Evolutionary conservation across 2,888 invertebrate genomes (phyloP).

Genomic region (Eilema caniola): DNA sequence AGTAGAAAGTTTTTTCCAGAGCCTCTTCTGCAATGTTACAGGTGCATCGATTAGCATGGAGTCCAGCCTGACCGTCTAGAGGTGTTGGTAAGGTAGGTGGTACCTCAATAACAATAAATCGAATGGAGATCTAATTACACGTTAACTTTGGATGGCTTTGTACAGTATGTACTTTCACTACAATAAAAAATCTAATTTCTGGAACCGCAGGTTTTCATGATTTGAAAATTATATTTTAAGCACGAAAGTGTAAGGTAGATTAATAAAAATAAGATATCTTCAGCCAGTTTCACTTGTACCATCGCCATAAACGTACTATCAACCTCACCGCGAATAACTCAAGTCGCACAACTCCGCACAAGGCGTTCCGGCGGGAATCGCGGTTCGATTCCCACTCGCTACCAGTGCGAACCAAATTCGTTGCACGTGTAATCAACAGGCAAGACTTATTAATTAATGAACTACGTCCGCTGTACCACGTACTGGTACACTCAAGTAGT

Average conservation of each 20-base stretch:
- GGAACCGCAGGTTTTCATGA: too few relatives aligned
- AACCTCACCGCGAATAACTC: conserved; percentile 43
- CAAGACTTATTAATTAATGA: conserved; percentile 25
- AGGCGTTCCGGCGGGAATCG: conserved; percentile 46
- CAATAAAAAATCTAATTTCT: too few relatives aligned
- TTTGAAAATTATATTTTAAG: too few relatives aligned
- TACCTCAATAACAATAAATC: too few relatives aligned
- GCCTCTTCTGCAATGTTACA: too few relatives aligned
- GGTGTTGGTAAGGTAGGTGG: too few relatives aligned
- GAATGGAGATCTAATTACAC: too few relatives aligned
- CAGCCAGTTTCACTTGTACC: neutral
- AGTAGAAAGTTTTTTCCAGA: too few relatives aligned
- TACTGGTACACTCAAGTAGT: neutral
- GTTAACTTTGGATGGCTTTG: too few relatives aligned
- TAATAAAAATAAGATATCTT: neutral
- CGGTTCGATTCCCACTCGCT: conserved; percentile 35
- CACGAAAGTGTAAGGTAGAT: neutral
- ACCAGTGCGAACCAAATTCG: conserved; percentile 16
- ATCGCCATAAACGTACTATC: conserved; percentile 6
- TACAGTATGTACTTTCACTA: too few relatives aligned
- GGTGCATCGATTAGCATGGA: too few relatives aligned
- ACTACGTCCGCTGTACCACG: neutral
- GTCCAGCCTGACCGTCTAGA: too few relatives aligned
- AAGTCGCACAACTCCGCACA: conserved; percentile 37
- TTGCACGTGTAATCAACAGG: conserved; percentile 35